phyloP scores from a whole-genome alignment of 2,113 vertebrate species.

The Ictidomys tridecemlineatus region DNA sequence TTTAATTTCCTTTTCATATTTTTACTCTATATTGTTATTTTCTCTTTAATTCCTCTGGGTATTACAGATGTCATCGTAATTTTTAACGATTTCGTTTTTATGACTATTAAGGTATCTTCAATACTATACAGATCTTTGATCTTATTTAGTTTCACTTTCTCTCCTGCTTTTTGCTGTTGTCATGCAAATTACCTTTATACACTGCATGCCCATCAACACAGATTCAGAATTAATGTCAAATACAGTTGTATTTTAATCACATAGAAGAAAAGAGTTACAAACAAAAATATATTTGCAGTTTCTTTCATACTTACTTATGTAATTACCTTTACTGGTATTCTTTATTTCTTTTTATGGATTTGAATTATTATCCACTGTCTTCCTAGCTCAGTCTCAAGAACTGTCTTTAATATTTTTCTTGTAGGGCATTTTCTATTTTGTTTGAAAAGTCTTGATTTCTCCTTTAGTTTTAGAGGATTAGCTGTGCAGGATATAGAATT shows the following conservation, averaged over 20 bases:
- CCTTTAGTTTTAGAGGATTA: neutral
- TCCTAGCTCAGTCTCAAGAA: neutral
- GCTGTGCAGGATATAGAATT: neutral
- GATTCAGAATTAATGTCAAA: too few relatives aligned
- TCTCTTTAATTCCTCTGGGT: neutral
- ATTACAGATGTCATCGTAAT: slow-evolving; percentile 19
- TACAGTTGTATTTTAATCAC: neutral
- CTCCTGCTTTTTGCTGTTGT: neutral
- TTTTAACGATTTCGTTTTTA: neutral
- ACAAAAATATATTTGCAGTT: neutral
- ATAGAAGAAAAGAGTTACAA: neutral
- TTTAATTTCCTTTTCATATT: neutral
- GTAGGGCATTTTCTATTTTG: neutral
- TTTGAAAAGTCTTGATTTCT: neutral
- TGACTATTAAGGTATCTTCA: slow-evolving; percentile 12
- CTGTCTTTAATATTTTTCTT: too few relatives aligned
- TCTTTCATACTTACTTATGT: too few relatives aligned
- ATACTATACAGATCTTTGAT: neutral
- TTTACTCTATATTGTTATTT: neutral
- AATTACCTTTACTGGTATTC: neutral
- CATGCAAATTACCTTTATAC: neutral
- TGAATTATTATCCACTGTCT: too few relatives aligned
- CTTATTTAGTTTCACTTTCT: neutral
- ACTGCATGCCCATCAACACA: neutral
- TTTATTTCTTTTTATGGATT: neutral